Evolutionary conservation across 53 echinoderm and acorn worm genomes (phyloP).

Genomic region (Echinarachnius parma): DNA sequence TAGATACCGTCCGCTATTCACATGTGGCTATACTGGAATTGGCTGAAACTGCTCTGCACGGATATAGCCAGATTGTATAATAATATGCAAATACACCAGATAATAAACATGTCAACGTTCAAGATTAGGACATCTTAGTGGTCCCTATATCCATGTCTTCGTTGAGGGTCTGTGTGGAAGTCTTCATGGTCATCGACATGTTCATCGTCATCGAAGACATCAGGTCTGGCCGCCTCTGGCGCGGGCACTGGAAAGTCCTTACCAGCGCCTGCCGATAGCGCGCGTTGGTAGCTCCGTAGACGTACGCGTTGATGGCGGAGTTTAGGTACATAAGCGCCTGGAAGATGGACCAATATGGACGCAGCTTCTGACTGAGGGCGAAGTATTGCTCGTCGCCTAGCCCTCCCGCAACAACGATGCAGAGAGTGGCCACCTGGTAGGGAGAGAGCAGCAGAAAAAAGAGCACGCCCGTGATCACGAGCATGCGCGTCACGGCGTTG

Average conservation of each 20-base stretch:
- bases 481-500: slow-evolving; percentile 42
- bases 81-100: too few relatives aligned
- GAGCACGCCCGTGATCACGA: slow-evolving; percentile 24
- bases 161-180: slow-evolving; percentile 19
- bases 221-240: slow-evolving; percentile 28
- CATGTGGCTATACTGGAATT: too few relatives aligned
- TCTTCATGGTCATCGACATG: slow-evolving; percentile 26
- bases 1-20: too few relatives aligned
- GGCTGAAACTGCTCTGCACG: too few relatives aligned
- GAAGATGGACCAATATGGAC: slow-evolving; percentile 5
- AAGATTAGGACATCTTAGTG: too few relatives aligned
- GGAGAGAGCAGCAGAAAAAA: slow-evolving; percentile 44
- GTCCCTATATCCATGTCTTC: slow-evolving; percentile 25
- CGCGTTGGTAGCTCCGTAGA: slow-evolving; percentile 54
- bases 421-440: slow-evolving; percentile 25
- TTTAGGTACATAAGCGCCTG: slow-evolving; percentile 53
- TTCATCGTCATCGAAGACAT: background rate
- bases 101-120: too few relatives aligned
- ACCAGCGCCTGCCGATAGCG: slow-evolving; percentile 51
- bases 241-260: slow-evolving; percentile 41
- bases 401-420: slow-evolving; percentile 20
- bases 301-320: slow-evolving; percentile 56
- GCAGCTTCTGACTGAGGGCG: background rate
- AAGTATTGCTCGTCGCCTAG: slow-evolving; percentile 1
- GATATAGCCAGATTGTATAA: too few relatives aligned